Percentiles rank a stretch among this genome's conserved stretches.
These are phyloP conservation scores for Microplitis demolitor DNA, from an alignment of 1,140 invertebrate species.

Conservation along the genomic window DNA sequence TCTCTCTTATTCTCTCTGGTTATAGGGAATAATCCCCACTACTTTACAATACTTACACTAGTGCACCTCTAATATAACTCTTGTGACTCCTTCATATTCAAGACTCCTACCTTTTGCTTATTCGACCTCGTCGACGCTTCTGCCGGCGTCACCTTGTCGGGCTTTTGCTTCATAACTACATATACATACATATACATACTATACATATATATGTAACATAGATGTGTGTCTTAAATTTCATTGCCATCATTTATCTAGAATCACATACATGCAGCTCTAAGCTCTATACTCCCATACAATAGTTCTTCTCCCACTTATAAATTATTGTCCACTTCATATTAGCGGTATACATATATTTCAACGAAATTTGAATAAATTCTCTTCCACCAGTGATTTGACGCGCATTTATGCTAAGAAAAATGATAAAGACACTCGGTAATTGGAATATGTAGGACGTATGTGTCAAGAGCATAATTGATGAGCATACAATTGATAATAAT, in stretches of 20 bases:
- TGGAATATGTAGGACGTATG: slow-evolving; percentile 3
- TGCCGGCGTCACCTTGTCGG: slow-evolving; percentile 26
- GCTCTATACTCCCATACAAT: background rate
- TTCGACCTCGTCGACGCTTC: slow-evolving; percentile 23
- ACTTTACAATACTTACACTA: background rate
- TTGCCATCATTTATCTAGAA: background rate
- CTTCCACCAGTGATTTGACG: background rate
- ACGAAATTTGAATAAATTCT: background rate
- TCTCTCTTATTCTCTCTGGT: slow-evolving; percentile 8
- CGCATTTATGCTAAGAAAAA: background rate
- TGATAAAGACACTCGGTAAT: background rate
- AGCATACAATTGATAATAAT: slow-evolving; percentile 2
- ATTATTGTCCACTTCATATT: no score
- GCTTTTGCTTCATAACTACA: background rate
- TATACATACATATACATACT: background rate
- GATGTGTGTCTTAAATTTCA: no score
- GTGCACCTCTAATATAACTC: background rate
- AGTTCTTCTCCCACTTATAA: background rate
- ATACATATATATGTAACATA: background rate
- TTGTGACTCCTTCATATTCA: slow-evolving; percentile 3
- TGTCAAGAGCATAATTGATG: slow-evolving; percentile 14
- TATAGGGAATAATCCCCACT: slow-evolving; percentile 26
- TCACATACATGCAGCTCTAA: background rate
- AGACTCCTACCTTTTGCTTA: background rate
- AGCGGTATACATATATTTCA: background rate